Base-by-base conservation (phyloP, 2,113 vertebrate species). In the Aptenodytes forsteri region DNA sequence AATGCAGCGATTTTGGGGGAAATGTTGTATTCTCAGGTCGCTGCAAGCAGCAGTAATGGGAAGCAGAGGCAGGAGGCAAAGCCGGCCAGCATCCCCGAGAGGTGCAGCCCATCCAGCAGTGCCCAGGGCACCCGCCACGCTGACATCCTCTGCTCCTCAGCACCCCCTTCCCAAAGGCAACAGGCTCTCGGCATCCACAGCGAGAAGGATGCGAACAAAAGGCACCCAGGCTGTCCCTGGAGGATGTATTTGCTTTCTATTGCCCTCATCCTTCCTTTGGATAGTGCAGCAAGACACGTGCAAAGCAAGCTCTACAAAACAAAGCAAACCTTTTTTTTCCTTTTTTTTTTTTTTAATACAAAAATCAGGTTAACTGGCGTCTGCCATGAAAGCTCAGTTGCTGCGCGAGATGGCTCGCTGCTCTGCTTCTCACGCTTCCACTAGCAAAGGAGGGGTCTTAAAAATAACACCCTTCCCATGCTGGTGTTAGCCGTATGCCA, bases 401-500 rank as follows among this genome's bases (percentile, higher is more conserved):
- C 59, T 50, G 77, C 75, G 61, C 2, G 16, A 93, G 90, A 86
- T 16, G 0, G n/a, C 62, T 88, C 0, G 0, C 42, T 70, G 34
- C 54, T 93, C 85, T 88, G 95, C 58, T 86, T 70, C 90, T 95
- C 62, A 61, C 16, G 1, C 90, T 91, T 77, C 83, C 77, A 40
- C 38, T 40, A 64, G 78, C 55, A 70, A 76, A 95, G 46, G 19
- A 86, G 38, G 34, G 40, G 42, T 25, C 82, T 92, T 92, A 94
- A 96, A 97, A 97, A 95, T 80, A 96, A 83, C 88, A 77, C 38
- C 58, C 50, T 90, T 65, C 67, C 79, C 46, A 9, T 91, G 40
- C 70, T 72, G 61, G 73, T 76, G 73, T 56, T 38, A 58, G 72
- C 93, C 89, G 75, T 73, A 52, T 96, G 94, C 80, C 79, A 46